Conservation (phyloP, 1,140 invertebrate species). For the Ostrea edulis region DNA sequence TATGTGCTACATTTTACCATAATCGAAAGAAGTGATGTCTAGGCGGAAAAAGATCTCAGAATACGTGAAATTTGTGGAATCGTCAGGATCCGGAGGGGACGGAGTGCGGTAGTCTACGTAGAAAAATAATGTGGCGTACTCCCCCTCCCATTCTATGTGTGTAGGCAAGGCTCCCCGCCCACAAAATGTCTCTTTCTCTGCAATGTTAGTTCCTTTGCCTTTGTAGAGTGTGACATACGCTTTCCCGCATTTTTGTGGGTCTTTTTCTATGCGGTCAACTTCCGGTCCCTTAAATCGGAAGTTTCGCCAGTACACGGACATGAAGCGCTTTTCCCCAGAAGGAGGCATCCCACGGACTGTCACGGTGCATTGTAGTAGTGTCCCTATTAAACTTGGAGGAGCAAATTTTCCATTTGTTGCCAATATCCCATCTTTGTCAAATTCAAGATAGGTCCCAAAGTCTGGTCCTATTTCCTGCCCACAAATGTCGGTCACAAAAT, state of each 20-base stretch:
- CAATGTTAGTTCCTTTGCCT: slow-evolving; percentile 55
- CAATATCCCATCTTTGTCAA: slow-evolving; percentile 56
- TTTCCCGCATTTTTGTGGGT: slow-evolving; percentile 60
- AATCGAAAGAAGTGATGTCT: slow-evolving; percentile 66
- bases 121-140: slow-evolving; percentile 62
- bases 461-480: slow-evolving; percentile 65
- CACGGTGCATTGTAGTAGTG: slow-evolving; percentile 59
- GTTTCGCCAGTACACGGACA: slow-evolving; percentile 59
- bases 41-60: slow-evolving; percentile 59
- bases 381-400: slow-evolving; percentile 47
- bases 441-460: slow-evolving; percentile 59
- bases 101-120: slow-evolving; percentile 60
- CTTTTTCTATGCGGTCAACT: slow-evolving; percentile 47
- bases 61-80: slow-evolving; percentile 54
- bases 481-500: slow-evolving; percentile 63
- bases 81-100: slow-evolving; percentile 32
- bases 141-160: slow-evolving; percentile 61
- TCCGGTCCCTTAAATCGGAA: slow-evolving; percentile 58
- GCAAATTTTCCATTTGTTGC: slow-evolving; percentile 27
- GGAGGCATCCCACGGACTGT: slow-evolving; percentile 60
- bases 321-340: slow-evolving; percentile 52
- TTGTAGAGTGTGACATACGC: slow-evolving; percentile 64
- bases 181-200: slow-evolving; percentile 56
- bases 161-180: slow-evolving; percentile 52
- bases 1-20: slow-evolving; percentile 45